A percentile compares a stretch with the other conserved stretches of the same genome.
These are phyloP conservation scores for Harpalus rufipes DNA, from an alignment of 2,888 invertebrate genomes.

Conservation along the genomic window DNA sequence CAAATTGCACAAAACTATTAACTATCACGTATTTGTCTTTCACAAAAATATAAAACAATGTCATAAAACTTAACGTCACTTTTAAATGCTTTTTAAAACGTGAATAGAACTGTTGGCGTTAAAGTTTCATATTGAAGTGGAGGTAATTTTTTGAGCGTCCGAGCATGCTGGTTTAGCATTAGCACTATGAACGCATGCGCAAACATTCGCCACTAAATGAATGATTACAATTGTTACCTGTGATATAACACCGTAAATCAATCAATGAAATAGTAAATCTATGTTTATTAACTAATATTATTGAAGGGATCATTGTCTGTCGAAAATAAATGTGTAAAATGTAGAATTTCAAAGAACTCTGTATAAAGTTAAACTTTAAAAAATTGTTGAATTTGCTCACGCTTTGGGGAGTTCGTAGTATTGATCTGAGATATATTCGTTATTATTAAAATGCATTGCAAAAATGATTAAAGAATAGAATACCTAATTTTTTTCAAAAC, in stretches of 20 bases:
- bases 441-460: too few relatives aligned
- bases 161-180: neutral
- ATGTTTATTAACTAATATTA: too few relatives aligned
- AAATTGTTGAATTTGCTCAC: too few relatives aligned
- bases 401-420: too few relatives aligned
- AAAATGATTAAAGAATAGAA: too few relatives aligned
- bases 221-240: neutral
- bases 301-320: too few relatives aligned
- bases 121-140: conserved; percentile 3
- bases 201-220: neutral
- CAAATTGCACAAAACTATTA: neutral
- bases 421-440: too few relatives aligned
- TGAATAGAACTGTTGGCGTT: neutral
- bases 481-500: too few relatives aligned
- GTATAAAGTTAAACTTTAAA: too few relatives aligned
- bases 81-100: conserved; percentile 5
- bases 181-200: neutral
- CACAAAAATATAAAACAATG: neutral
- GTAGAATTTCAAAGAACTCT: too few relatives aligned
- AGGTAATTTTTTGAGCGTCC: conserved; percentile 1
- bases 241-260: neutral
- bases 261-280: too few relatives aligned
- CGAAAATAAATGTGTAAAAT: too few relatives aligned
- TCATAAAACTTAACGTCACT: neutral
- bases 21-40: neutral